These are phyloP conservation scores for Periophthalmodon schlosseri DNA, from an alignment of 2,113 vertebrate genomes.

Conservation along the genomic window DNA sequence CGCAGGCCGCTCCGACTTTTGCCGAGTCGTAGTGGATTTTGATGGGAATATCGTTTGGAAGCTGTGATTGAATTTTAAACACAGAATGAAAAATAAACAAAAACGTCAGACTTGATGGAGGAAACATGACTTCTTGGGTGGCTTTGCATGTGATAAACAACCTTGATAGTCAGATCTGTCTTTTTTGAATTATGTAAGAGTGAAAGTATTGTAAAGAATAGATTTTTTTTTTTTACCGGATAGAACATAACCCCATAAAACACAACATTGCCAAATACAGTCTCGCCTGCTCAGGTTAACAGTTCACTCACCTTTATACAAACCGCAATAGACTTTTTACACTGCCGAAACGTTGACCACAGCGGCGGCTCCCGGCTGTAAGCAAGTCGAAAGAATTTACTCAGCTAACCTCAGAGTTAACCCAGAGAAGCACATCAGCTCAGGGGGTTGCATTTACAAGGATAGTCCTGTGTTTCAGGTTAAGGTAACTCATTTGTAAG, in stretches of 20 bases:
- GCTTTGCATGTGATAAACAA: conserved; percentile 57
- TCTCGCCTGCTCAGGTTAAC: conserved; percentile 47
- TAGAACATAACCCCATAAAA: conserved; percentile 34
- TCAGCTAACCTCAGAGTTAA: conserved; percentile 7
- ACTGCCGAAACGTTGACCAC: conserved; percentile 17
- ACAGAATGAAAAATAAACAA: conserved; percentile 57
- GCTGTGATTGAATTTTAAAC: conserved; percentile 55
- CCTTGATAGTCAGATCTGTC: conserved; percentile 34
- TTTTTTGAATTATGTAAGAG: not conserved
- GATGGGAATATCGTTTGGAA: conserved; percentile 59
- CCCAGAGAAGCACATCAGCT: conserved; percentile 10
- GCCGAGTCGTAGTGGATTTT: conserved; percentile 42
- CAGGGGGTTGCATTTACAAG: conserved; percentile 17
- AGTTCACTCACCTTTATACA: conserved; percentile 44
- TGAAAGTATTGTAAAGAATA: too few species aligned
- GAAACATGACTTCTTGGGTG: conserved; percentile 62
- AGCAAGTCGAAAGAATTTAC: conserved; percentile 14
- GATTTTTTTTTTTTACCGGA: not conserved
- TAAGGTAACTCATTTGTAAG: too few species aligned
- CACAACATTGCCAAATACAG: conserved; percentile 41
- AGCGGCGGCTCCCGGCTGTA: conserved; percentile 8
- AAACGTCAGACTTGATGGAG: conserved; percentile 43
- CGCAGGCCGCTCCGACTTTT: conserved; percentile 20
- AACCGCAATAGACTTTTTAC: conserved; percentile 40
- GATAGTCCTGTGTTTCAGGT: not conserved